Evolutionary conservation across 2,113 vertebrate genomes (phyloP), one percentile per base, ranked within the genome.

Genomic region (Genyomyrus donnyi): DNA sequence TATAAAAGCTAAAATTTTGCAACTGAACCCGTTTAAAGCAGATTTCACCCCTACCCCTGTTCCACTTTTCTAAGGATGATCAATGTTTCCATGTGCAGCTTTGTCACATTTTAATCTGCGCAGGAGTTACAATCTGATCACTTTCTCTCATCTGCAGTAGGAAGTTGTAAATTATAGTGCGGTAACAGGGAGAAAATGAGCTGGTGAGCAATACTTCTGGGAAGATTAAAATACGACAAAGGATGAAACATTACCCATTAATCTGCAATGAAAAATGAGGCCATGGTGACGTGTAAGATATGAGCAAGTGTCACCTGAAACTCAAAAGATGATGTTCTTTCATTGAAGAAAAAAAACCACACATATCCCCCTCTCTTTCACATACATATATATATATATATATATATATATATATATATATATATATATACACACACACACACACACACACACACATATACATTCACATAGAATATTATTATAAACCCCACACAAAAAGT

Each of bases 181-280:
- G 4, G 35, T 89, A 89, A 56, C 15, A 31, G 21, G 77, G 3
- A 42, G 52, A 48, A 53, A 84, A 84, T 83, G 49, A 89, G 74
- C 48, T 52, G 74, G 27, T 27, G 15, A 46, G 46, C 24, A 39
- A 56, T 56, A n/a, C 50, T 84, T 89, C 31, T 52, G 21, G 45
- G 77, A 52, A 89, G 77, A 85, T 89, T 85, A 89, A 85, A 85
- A 77, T 52, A 85, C 24, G 77, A 45, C 89, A 89, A 89, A 89
- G n/a, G 53, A 31, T 85, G 89, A 85, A 62, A 62, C 50, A 89
- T 89, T 85, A 39, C 24, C 52, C 80, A 58, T 85, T 89, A 85
- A 89, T 85, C 80, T 39, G 24, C n/a, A 24, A 62, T 49, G 89
- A 89, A 89, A 39, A 80, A 85, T 45, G 80, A 11, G 53, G 53